Base-by-base conservation (phyloP, 2,797 vertebrate genomes). In the Neoniphon sammara region DNA sequence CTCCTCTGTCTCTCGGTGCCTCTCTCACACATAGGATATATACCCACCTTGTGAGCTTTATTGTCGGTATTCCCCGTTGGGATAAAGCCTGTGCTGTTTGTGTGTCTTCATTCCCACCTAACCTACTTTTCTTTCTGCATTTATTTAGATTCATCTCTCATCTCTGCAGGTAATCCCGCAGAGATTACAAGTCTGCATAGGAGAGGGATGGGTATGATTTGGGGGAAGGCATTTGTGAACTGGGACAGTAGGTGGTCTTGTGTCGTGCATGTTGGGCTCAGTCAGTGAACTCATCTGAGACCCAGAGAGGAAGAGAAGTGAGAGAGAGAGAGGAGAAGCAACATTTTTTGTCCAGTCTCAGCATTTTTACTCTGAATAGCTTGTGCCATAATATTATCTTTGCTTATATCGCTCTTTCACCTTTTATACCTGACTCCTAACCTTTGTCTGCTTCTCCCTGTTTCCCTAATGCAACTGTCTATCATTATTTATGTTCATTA, bases 111-210 rank as follows among this genome's bases (percentile, higher is more conserved):
- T 50, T 74, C 39, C 27, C 49, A 31, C 36, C 64, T 79, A 75
- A 80, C 79, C 76, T 73, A 79, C 65, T 80, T 83, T 83, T 31
- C 66, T 59, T 21, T 21, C 39, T 61, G 10, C 25, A 50, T 79
- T 70, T 66, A 42, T 73, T 73, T 57, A 56, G 17, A 7, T 76
- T 66, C 18, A 64, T 71, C 71, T 75, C 39, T 72, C 61, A 73
- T 78, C 74, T 62, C 60, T 58, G 14, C 65, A 61, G 62, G 73
- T 68, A 75, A 66, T 78, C 64, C 82, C 67, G 59, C 0, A 64
- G 59, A 78, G 49, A 53, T n/a, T 15, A 21, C 11, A 47, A 39
- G 65, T 64, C 47, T 27, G 63, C 44, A 50, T 46, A 69, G 59
- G 54, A 77, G 25, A 78, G 58, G 55, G 25, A 60, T 20, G 21